Evolutionary conservation across 2,797 vertebrate genomes (phyloP), one percentile per base, ranked within the genome.

Genomic region (Antennarius maculatus): DNA sequence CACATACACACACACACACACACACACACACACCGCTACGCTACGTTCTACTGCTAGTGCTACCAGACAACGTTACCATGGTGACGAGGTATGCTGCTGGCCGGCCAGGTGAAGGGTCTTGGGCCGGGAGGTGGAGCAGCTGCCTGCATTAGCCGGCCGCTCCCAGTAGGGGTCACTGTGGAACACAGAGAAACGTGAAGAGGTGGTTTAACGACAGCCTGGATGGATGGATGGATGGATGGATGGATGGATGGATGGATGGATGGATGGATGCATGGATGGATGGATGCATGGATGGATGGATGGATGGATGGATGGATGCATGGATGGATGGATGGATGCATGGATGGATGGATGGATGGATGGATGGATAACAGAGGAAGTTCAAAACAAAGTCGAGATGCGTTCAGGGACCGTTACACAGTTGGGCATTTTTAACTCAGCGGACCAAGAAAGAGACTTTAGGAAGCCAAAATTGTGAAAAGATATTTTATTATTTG

Each of bases 101-200:
- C 91, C 92, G 85, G 92, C 92, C 84, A 94, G 93, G 91, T 94
- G 93, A 79, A 94, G 93, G 64, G 92, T 94, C 93, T 94, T 94
- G 91, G 93, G 93, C 88, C 93, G 92, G 86, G 92, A 65, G 85
- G 92, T 91, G 75, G 93, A 92, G 88, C 93, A 94, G 89, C 91
- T 92, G 91, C 93, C 92, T 78, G 93, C 89, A 88, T 93, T 93
- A 89, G 92, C 87, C 46, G 92, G 90, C 82, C 93, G 93, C 91
- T 94, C 93, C 93, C 93, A 94, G 93, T 94, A 94, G 82, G 93
- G 91, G 87, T 94, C 93, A 87, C 92, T 94, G 93, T 91, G 90
- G 80, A 85, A 89, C 83, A 91, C 78, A 86, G 51, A 77, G 16
- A 77, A 80, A 92, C 56, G 89, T 91, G 89, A 81, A 80, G 78